Conservation (phyloP, 2,888 invertebrate genomes). For the Corythucha ciliata region DNA sequence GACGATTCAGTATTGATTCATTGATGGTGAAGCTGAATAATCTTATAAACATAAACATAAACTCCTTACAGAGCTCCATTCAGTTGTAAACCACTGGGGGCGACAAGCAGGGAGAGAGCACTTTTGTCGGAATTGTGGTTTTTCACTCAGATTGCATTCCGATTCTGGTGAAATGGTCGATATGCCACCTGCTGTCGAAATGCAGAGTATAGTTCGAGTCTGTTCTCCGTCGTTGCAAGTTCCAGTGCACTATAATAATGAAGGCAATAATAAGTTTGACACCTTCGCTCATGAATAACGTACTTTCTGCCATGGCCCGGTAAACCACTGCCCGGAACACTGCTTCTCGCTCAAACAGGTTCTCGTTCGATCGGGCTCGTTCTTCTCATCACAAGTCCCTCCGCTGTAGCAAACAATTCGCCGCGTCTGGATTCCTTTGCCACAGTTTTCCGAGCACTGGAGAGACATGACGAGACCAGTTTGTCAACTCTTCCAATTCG, state of each 20-base stretch:
- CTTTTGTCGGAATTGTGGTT: slow-evolving; percentile 4
- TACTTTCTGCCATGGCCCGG: slow-evolving; percentile 20
- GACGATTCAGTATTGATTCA: no score
- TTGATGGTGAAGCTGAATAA: no score
- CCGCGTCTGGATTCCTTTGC: slow-evolving; percentile 16
- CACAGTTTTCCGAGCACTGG: slow-evolving; percentile 18
- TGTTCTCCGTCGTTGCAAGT: slow-evolving; percentile 14
- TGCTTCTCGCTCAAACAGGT: slow-evolving; percentile 13
- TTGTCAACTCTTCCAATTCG: no score
- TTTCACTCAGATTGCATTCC: slow-evolving; percentile 11
- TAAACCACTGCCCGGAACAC: slow-evolving; percentile 23
- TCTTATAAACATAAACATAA: background rate
- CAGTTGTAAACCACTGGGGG: slow-evolving; percentile 14
- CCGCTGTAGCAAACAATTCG: slow-evolving; percentile 15
- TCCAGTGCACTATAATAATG: slow-evolving; percentile 11
- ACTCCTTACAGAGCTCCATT: slow-evolving; percentile 15
- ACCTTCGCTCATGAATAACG: background rate
- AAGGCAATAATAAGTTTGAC: background rate
- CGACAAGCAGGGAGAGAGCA: slow-evolving; percentile 12
- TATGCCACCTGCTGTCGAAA: background rate
- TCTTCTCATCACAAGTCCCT: slow-evolving; percentile 5
- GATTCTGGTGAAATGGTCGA: background rate
- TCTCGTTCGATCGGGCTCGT: slow-evolving; percentile 3
- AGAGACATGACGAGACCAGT: no score
- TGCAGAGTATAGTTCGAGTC: slow-evolving; percentile 1